A percentile compares a stretch with the other conserved stretches of the same genome.
Evolutionary conservation across 2,797 vertebrate genomes (phyloP).

Genomic region (Steatocranus sp.): DNA sequence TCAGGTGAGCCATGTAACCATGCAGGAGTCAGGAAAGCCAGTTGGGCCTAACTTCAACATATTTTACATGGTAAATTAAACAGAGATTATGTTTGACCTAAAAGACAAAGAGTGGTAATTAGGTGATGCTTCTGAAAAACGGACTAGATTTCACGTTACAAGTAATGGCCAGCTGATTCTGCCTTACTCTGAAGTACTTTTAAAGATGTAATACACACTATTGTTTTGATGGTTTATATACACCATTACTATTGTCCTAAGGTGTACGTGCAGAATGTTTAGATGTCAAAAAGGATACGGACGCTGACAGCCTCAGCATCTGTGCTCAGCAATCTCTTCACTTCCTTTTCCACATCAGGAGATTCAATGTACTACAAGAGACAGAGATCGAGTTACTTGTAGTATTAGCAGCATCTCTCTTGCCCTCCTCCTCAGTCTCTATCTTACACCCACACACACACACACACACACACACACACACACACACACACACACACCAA

Average conservation of each 20-base stretch:
- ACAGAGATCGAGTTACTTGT: conserved; percentile 36
- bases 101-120: neutral
- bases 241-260: neutral
- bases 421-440: neutral
- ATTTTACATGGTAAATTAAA: neutral
- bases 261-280: neutral
- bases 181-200: neutral
- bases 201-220: neutral
- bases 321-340: conserved; percentile 90
- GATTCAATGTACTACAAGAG: conserved; percentile 84
- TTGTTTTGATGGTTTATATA: neutral
- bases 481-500: neutral
- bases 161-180: neutral
- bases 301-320: conserved; percentile 91
- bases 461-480: neutral
- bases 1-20: conserved; percentile 13
- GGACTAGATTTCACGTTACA: neutral
- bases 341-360: conserved; percentile 94
- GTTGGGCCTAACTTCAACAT: neutral
- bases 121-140: neutral
- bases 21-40: neutral
- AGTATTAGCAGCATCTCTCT: neutral
- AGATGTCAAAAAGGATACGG: conserved; percentile 85
- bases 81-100: neutral
- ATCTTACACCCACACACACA: neutral